A percentile compares a stretch with the other conserved stretches of the same genome.
Evolutionary conservation across 2,113 vertebrate genomes (phyloP).

Genomic region (zebrafish (Danio rerio)): GRCz12tu NC_133197.1:23818501-23819000

Average conservation of each 20-base stretch:
- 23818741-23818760: not conserved
- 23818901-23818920: not conserved
- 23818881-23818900: not conserved
- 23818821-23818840: not conserved
- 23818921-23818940: not conserved
- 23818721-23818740: slow-evolving; percentile 43
- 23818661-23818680: slow-evolving; percentile 22
- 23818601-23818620: slow-evolving; percentile 38
- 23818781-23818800: slow-evolving; percentile 9
- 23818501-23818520: slow-evolving; percentile 35
- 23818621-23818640: slow-evolving; percentile 16
- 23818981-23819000: too few species aligned
- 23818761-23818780: not conserved
- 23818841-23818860: not conserved
- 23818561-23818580: slow-evolving; percentile 41
- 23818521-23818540: slow-evolving; percentile 29
- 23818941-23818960: too few species aligned
- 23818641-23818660: slow-evolving; percentile 45
- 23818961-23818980: too few species aligned
- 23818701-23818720: slow-evolving; percentile 50
- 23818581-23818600: slow-evolving; percentile 44
- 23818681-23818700: slow-evolving; percentile 49
- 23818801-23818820: not conserved
- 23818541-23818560: slow-evolving; percentile 31
- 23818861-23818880: not conserved